These are phyloP conservation scores for Myioborus melanocephalus DNA, from an alignment of 2,797 vertebrate genomes.

Conservation along the genomic window DNA sequence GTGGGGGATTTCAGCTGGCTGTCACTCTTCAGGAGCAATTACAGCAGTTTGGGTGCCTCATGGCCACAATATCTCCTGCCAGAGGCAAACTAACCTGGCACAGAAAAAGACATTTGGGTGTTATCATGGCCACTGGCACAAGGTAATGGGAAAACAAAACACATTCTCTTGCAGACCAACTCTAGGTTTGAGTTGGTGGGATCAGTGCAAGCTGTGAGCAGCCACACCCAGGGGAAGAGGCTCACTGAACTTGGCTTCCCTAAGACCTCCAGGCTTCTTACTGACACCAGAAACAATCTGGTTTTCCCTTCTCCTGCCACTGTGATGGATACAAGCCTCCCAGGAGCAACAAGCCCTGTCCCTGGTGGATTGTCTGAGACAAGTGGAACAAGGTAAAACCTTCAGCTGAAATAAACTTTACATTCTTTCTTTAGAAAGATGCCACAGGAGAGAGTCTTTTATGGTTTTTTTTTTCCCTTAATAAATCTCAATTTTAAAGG, in stretches of 20 bases:
- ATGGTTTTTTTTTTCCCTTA: accelerated
- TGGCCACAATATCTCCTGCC: not conserved
- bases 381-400: not conserved
- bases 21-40: not conserved
- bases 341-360: not conserved
- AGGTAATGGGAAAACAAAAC: not conserved
- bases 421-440: not conserved
- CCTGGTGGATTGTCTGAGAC: not conserved
- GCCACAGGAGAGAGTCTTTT: not conserved
- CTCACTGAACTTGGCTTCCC: accelerated
- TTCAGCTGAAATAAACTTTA: not conserved
- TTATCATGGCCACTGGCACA: not conserved
- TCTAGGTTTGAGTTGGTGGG: not conserved
- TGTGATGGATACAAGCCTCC: not conserved
- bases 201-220: not conserved
- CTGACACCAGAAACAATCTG: not conserved
- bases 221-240: not conserved
- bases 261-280: not conserved
- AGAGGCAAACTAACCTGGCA: not conserved
- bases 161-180: accelerated
- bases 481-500: not conserved
- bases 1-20: not conserved
- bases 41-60: not conserved
- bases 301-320: not conserved
- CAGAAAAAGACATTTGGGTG: not conserved